Base-by-base conservation (phyloP, 2,113 vertebrate genomes). In the Nothoprocta pentlandii region DNA sequence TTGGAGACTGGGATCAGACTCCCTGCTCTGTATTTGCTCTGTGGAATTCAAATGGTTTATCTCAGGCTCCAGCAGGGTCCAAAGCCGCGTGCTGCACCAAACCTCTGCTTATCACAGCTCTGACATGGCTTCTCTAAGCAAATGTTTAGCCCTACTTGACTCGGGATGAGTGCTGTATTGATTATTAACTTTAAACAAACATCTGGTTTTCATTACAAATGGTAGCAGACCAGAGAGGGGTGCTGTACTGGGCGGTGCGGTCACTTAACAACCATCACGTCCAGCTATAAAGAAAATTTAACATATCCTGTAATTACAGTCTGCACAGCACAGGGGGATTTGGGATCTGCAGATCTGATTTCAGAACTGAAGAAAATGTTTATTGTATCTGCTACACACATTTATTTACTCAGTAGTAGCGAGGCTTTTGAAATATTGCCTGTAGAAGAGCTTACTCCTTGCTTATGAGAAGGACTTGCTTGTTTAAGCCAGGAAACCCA, bases 131-230 rank as follows among this genome's bases (percentile, higher is more conserved):
- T 98, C 97, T 98, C 97, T 98, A 98, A 99, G 98, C 98, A 98
- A 98, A 98, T 96, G 96, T 98, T 98, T 98, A 97, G 97, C 96
- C 97, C 97, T 98, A 94, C 97, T 97, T 98, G 98, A 98, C 97
- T 98, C 54, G 62, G 96, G 98, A 97, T 76, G 94, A 97, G 98
- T 97, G 94, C 96, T 92, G 92, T 97, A 99, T 99, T 98, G 98
- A 99, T 99, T 98, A 98, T 98, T 97, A 97, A 97, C 97, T 97
- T 97, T 97, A 98, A 98, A 97, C 97, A 97, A 97, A 98, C 98
- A 99, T 99, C 98, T 99, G 99, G 98, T 97, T 98, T 98, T 97
- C 98, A 98, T 99, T 98, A 98, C 1, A 3, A 59, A 30, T 96
- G 95, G 93, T 92, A 97, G 96, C 95, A 91, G 98, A 97, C 96